Conservation (phyloP, 2,888 invertebrate genomes). For the Panopea generosa region DNA sequence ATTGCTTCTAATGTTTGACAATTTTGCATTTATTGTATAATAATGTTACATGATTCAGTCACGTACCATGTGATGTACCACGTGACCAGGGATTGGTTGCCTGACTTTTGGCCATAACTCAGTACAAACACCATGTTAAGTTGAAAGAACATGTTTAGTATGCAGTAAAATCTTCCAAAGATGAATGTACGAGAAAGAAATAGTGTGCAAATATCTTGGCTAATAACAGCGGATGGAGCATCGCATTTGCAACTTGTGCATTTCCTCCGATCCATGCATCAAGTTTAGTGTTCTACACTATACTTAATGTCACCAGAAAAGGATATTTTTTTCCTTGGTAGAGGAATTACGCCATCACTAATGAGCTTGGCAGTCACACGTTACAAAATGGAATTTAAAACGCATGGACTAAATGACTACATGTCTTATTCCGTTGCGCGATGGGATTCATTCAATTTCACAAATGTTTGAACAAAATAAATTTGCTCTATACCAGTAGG, state of each 20-base stretch:
- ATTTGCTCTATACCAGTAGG: background rate
- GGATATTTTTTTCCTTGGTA: slow-evolving; percentile 3
- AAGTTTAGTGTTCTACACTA: slow-evolving; percentile 8
- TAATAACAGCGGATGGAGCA: slow-evolving; percentile 25
- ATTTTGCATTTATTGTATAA: too few species aligned
- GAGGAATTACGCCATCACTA: slow-evolving; percentile 8
- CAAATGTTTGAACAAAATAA: slow-evolving; percentile 33
- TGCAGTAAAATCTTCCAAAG: slow-evolving; percentile 32
- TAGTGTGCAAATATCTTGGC: slow-evolving; percentile 19
- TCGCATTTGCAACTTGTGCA: slow-evolving; percentile 16
- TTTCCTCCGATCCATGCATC: background rate
- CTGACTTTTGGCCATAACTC: slow-evolving; percentile 39
- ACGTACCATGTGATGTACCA: too few species aligned
- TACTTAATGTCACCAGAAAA: slow-evolving; percentile 18
- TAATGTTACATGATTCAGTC: too few species aligned
- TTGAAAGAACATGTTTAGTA: slow-evolving; percentile 37
- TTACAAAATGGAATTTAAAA: slow-evolving; percentile 22
- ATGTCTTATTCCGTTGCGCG: slow-evolving; percentile 8
- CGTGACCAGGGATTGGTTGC: slow-evolving; percentile 30
- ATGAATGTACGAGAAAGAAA: slow-evolving; percentile 31
- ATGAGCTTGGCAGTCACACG: slow-evolving; percentile 18
- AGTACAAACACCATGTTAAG: slow-evolving; percentile 25
- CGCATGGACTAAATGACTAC: slow-evolving; percentile 15
- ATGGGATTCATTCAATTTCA: slow-evolving; percentile 32
- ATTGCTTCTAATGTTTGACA: too few species aligned